Conservation (phyloP, 2,888 invertebrate genomes). For the Nephrocerus scutellatus region DNA sequence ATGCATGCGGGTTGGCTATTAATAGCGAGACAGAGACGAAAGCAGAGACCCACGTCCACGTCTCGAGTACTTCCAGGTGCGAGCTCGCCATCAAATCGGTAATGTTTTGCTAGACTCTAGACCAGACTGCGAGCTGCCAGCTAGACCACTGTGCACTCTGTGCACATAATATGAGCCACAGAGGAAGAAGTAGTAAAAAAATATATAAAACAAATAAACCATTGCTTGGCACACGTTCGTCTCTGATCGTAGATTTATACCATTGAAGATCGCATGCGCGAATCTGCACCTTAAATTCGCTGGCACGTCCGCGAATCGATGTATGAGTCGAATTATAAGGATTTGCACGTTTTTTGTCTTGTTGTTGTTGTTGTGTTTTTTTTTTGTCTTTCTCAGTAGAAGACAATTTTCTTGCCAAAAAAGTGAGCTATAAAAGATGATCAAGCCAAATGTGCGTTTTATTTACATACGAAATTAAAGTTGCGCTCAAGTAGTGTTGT, state of each 20-base stretch:
- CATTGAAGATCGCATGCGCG: no score
- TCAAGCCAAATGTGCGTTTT: no score
- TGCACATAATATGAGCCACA: not conserved
- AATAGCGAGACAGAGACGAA: not conserved
- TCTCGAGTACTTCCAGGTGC: not conserved
- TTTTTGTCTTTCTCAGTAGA: no score
- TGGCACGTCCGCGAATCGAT: conserved; percentile 36
- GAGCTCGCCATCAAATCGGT: not conserved
- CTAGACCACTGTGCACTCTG: no score
- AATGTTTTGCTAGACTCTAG: no score
- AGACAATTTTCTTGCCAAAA: no score
- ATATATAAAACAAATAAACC: not conserved
- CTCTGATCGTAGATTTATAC: no score
- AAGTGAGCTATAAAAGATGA: no score
- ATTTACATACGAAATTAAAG: no score
- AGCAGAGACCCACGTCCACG: not conserved
- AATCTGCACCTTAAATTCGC: conserved; percentile 40
- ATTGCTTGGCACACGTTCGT: conserved; percentile 18
- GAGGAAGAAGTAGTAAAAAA: not conserved
- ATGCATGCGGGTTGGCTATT: conserved; percentile 11
- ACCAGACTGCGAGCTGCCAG: no score
- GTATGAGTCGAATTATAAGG: conserved; percentile 39
- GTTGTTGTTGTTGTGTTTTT: no score
- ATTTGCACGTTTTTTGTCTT: conserved; percentile 42
- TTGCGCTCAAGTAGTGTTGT: no score